Conservation (phyloP, 2,888 invertebrate genomes). For the Sympetrum striolatum region DNA sequence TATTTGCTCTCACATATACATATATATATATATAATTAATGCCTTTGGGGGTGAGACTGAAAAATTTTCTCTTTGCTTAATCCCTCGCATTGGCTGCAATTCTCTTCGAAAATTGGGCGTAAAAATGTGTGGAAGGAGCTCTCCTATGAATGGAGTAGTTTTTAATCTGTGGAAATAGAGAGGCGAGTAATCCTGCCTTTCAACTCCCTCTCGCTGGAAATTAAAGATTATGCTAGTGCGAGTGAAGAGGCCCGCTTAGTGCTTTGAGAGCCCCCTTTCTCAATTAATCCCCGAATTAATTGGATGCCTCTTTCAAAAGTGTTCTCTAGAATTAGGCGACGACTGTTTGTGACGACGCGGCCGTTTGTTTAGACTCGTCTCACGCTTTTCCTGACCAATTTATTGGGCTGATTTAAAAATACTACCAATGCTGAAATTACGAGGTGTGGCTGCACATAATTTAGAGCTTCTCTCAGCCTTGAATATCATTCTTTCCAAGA, state of each 20-base stretch:
- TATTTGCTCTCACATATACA: no score
- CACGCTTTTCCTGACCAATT: no score
- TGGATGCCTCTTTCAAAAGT: neutral
- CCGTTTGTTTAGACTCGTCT: no score
- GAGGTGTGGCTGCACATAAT: no score
- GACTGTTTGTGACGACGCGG: neutral
- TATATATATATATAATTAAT: no score
- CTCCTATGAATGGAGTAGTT: neutral
- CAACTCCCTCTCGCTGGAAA: neutral
- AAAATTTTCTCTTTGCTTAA: neutral
- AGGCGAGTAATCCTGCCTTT: neutral
- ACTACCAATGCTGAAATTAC: no score
- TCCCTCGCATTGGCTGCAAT: neutral
- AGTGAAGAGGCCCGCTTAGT: neutral
- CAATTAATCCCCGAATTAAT: constrained; percentile 13
- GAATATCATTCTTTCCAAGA: no score
- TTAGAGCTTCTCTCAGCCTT: no score
- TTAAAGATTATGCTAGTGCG: constrained; percentile 20
- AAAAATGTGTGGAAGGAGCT: neutral
- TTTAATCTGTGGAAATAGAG: no score
- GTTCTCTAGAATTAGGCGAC: neutral
- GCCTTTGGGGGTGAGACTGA: neutral
- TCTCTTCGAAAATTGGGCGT: neutral
- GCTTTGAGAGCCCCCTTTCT: neutral
- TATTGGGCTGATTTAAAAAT: no score